Evolutionary conservation across 2,888 invertebrate species (phyloP), one percentile per base, ranked within the genome.

Genomic region (Formica aserva): DNA sequence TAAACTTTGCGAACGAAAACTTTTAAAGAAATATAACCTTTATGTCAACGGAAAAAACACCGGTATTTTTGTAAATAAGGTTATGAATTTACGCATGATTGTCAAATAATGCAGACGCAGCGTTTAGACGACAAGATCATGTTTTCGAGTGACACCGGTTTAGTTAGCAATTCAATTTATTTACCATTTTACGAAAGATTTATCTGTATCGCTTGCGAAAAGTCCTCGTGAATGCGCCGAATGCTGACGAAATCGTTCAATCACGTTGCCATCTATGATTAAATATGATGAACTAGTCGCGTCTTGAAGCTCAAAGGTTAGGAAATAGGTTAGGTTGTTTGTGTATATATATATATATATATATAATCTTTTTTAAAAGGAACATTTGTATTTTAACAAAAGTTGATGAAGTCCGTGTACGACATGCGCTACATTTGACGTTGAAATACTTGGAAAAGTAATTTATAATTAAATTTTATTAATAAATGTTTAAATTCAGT

Each of bases 151-250:
- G 3, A 15, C 62, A 32, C 74, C 78, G 85, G 84, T 90, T 91
- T 86, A 89, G 85, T 92, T 92, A 92, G 81, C 82, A 91, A 91
- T 87, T 45, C 38, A 62, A 62, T 83, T 90, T 91, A 92, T 91
- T 93, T 93, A 94, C 94, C 94, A 94, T 94, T 93, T 92, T 93
- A 91, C 90, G 63, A 91, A 86, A 75, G 88, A 91, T 92, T 92
- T 91, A 85, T 91, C 88, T 80, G 80, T 82, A 84, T 76, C 85
- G 85, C 85, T 82, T 86, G 85, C 85, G n/a, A 86, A 91, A 91
- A 88, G 85, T 89, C 87, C 88, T 86, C 78, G 81, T 84, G 81
- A 84, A 81, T 45, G 3, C 13, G 29, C 22, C 57, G 8, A 52
- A 15, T 32, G 32, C 55, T 63, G 22, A 67, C 22, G 67, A 67